These are phyloP conservation scores for Cheilinus undulatus DNA, from an alignment of 2,113 vertebrate genomes.

Conservation along the genomic window DNA sequence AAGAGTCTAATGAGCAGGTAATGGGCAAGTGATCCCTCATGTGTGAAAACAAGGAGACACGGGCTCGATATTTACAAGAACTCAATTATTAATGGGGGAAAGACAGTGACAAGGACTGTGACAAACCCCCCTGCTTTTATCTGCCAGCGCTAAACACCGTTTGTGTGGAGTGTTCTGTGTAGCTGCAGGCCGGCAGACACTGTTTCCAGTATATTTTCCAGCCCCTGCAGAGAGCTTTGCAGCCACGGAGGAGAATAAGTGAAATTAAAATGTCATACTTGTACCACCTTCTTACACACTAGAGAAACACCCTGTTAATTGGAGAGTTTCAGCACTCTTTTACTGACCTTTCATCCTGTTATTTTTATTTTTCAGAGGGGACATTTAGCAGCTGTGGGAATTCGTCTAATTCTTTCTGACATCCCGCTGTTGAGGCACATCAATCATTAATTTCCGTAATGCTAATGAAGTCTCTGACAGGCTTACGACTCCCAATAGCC, in stretches of 20 bases:
- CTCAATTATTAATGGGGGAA: constrained; percentile 69
- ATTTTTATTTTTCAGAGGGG: constrained; percentile 23
- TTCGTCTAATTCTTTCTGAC: constrained; percentile 48
- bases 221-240: constrained; percentile 23
- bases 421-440: constrained; percentile 27
- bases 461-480: constrained; percentile 62
- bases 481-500: constrained; percentile 22
- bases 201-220: constrained; percentile 16
- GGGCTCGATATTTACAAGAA: constrained; percentile 62
- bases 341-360: constrained; percentile 34
- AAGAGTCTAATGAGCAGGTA: constrained; percentile 63
- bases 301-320: constrained; percentile 35
- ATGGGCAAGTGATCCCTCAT: constrained; percentile 50
- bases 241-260: constrained; percentile 18
- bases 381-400: constrained; percentile 35
- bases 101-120: constrained; percentile 51
- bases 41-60: constrained; percentile 51
- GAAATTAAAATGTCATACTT: constrained; percentile 40
- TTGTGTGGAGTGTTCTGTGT: constrained; percentile 1
- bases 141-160: constrained; percentile 34
- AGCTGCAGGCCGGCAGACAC: constrained; percentile 16
- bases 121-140: constrained; percentile 41
- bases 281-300: constrained; percentile 14
- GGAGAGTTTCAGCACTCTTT: constrained; percentile 30
- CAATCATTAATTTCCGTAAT: constrained; percentile 62